Percentiles rank a stretch among this genome's conserved stretches.
Evolutionary conservation across 2,797 vertebrate genomes (phyloP).

Genomic region (Todus mexicanus): DNA sequence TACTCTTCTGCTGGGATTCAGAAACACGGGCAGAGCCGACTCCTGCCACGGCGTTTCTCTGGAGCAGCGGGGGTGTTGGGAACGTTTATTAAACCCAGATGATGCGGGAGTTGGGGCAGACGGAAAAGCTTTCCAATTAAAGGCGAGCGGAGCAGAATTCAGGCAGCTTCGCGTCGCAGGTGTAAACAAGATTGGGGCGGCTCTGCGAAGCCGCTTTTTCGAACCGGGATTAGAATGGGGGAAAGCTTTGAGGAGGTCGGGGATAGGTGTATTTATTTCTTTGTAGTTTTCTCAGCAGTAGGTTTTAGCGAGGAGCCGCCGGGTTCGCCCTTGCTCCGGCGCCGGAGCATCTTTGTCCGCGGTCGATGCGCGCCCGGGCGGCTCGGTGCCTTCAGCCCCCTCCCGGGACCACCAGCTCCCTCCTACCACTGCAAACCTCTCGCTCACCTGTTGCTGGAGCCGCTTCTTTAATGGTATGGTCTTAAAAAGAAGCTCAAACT

Average conservation of each 20-base stretch:
- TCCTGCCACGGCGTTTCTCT: slow-evolving; percentile 21
- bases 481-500: neutral
- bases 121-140: slow-evolving; percentile 78
- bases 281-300: neutral
- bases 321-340: neutral
- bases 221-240: neutral
- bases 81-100: slow-evolving; percentile 78
- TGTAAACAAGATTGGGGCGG: slow-evolving; percentile 64
- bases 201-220: neutral
- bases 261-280: too few relatives aligned
- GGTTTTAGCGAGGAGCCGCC: neutral
- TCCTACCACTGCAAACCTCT: neutral
- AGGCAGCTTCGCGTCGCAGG: slow-evolving; percentile 63
- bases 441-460: slow-evolving; percentile 37
- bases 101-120: slow-evolving; percentile 65
- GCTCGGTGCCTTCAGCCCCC: neutral
- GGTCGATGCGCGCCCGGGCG: slow-evolving; percentile 7
- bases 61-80: slow-evolving; percentile 57
- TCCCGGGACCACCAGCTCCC: neutral
- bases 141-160: slow-evolving; percentile 61
- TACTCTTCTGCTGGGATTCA: slow-evolving; percentile 5
- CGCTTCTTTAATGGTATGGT: neutral
- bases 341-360: slow-evolving; percentile 10
- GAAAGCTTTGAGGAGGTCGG: too few relatives aligned
- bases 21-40: neutral